Conservation (phyloP, 2,888 invertebrate genomes). For the Oscheius sp. region DNA sequence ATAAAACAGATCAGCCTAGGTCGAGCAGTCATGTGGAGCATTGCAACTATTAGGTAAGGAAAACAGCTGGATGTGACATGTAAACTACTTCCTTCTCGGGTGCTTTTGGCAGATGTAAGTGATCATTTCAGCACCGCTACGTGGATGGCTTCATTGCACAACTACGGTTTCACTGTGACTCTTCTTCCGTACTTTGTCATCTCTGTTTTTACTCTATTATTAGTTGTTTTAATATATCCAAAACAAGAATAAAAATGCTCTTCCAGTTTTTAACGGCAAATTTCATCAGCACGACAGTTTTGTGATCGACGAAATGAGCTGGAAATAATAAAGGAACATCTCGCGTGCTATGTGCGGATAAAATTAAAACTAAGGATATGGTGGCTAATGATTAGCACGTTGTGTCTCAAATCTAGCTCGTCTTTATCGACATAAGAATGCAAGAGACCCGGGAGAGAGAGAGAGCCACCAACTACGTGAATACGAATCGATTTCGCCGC, state of each 20-base stretch:
- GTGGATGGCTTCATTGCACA: slow-evolving; percentile 38
- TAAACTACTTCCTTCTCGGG: too few species aligned
- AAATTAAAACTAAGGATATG: too few species aligned
- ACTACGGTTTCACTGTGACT: slow-evolving; percentile 45
- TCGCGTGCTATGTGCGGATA: too few species aligned
- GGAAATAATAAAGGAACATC: too few species aligned
- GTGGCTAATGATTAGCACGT: too few species aligned
- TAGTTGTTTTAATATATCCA: slow-evolving; percentile 3
- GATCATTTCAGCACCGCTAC: slow-evolving; percentile 53
- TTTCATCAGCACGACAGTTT: too few species aligned
- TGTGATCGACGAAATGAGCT: too few species aligned
- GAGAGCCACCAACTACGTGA: slow-evolving; percentile 25
- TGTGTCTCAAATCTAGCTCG: slow-evolving; percentile 20
- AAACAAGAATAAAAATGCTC: neutral
- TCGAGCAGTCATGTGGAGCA: slow-evolving; percentile 54
- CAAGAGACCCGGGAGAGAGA: slow-evolving; percentile 16
- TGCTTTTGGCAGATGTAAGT: too few species aligned
- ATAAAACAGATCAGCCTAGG: slow-evolving; percentile 42
- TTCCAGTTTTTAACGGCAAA: too few species aligned
- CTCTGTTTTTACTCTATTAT: slow-evolving; percentile 16
- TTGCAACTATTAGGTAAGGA: slow-evolving; percentile 51
- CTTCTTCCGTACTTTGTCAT: slow-evolving; percentile 49
- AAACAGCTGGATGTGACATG: neutral
- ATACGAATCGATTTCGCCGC: slow-evolving; percentile 27
- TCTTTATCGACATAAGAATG: slow-evolving; percentile 25